Percentiles rank a stretch among this genome's conserved stretches.
These are phyloP conservation scores for Clunio marinus DNA, from an alignment of 2,888 invertebrate species.

Conservation along the genomic window DNA sequence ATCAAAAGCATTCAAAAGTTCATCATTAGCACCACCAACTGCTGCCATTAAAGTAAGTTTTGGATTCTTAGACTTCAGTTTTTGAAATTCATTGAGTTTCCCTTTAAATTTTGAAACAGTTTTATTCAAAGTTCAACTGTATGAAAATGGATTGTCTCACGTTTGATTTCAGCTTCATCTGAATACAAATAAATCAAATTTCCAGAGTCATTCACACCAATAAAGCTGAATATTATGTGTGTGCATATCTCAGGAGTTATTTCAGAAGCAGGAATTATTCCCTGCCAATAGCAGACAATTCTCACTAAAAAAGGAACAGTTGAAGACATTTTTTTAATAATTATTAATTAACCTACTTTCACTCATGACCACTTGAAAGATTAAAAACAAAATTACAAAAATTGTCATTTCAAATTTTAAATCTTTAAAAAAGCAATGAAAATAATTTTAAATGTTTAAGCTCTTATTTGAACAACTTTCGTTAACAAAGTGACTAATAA, in stretches of 20 bases:
- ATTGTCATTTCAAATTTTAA: too few species aligned
- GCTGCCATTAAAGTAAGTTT: not conserved
- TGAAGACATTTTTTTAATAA: too few species aligned
- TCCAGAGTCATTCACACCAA: not conserved
- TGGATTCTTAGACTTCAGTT: not conserved
- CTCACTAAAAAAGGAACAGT: too few species aligned
- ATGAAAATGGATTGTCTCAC: not conserved
- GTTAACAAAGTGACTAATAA: too few species aligned
- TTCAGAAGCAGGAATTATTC: not conserved
- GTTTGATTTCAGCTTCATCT: not conserved
- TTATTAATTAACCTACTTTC: too few species aligned
- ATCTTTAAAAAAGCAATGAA: too few species aligned
- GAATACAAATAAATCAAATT: not conserved
- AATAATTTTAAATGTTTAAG: too few species aligned
- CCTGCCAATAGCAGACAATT: slow-evolving; percentile 1
- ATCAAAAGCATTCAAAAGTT: not conserved
- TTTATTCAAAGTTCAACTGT: not conserved
- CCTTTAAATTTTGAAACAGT: not conserved
- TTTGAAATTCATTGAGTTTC: not conserved
- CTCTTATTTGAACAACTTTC: too few species aligned
- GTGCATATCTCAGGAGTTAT: not conserved
- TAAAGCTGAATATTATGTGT: not conserved
- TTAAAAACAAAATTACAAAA: too few species aligned
- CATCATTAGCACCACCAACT: not conserved
- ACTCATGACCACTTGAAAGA: too few species aligned